A percentile compares a stretch with the other conserved stretches of the same genome.
Evolutionary conservation across 2,113 vertebrate species (phyloP).

Genomic region (Vireo altiloquus): DNA sequence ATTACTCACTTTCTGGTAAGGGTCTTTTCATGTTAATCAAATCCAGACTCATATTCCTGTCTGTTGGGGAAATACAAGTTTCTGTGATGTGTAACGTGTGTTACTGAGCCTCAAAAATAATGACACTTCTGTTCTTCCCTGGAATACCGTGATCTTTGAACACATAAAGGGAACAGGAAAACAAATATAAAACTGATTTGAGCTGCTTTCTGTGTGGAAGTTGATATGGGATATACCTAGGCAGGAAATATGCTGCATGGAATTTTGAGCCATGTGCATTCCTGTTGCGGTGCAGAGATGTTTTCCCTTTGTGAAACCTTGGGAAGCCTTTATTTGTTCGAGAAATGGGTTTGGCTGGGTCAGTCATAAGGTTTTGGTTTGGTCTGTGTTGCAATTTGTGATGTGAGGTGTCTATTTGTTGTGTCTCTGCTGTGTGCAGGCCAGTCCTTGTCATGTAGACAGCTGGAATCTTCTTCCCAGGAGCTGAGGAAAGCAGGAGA

Average conservation of each 20-base stretch:
- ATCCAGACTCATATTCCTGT: neutral
- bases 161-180: neutral
- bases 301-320: neutral
- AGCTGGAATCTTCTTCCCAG: neutral
- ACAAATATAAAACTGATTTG: neutral
- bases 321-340: neutral
- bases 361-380: neutral
- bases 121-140: neutral
- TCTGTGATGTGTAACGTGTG: neutral
- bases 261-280: neutral
- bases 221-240: neutral
- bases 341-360: neutral
- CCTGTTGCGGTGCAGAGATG: neutral
- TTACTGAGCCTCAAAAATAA: neutral
- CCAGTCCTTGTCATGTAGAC: neutral
- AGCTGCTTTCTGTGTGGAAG: neutral
- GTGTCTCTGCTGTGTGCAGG: neutral
- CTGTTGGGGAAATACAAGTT: neutral
- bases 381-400: neutral
- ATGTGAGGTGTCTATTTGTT: neutral
- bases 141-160: neutral
- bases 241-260: neutral
- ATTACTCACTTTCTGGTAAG: slow-evolving; percentile 96
- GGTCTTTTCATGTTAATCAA: slow-evolving; percentile 49
- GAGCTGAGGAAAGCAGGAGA: neutral